Evolutionary conservation across 1,140 invertebrate species (phyloP), one percentile per base, ranked within the genome.

Genomic region (Formica exsecta): DNA sequence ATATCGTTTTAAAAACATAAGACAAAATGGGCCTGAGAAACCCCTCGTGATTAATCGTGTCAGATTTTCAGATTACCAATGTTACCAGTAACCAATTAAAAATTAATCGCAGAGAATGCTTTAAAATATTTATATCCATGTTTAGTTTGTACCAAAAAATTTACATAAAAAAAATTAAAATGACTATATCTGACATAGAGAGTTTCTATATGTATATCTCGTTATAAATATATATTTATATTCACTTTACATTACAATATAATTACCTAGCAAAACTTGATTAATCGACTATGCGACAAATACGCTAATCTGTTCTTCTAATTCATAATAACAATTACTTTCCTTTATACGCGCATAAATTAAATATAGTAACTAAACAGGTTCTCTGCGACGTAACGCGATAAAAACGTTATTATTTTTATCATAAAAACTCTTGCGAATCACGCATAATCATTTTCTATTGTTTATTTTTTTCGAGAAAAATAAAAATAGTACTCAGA

Each of bases 401-500:
- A 5, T 19, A 73, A 29, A 44, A 44, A 62, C 38, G 19, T 83
- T 44, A 25, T 38, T n/a, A 19, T 4, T 74, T 73, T 83, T 74
- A 83, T 83, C 54, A 83, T 68, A 83, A 57, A 83, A 73, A 73
- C 25, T 48, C 11, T 61, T 81, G 79, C 41, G 19, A 66, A 29
- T 71, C 25, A 9, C 6, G 38, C 25, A 44, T n/a, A 61, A 70
- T 0, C 61, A 61, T 38, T 61, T 70, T 29, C 5, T 59, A 73
- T 22, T 8, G 0, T 44, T 71, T 74, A 32, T 3, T 32, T 73
- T 59, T n/a, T 22, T 19, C 4, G 3, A 38, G 0, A 13, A 32
- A 8, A 13, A 51, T 61, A 16, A 38, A 36, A 61, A 41, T 25
- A 22, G 5, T 7, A 25, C 0, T 16, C 5, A 8, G 41, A 54